These are phyloP conservation scores for Neomorphus geoffroyi DNA, from an alignment of 2,797 vertebrate species.

Conservation along the genomic window DNA sequence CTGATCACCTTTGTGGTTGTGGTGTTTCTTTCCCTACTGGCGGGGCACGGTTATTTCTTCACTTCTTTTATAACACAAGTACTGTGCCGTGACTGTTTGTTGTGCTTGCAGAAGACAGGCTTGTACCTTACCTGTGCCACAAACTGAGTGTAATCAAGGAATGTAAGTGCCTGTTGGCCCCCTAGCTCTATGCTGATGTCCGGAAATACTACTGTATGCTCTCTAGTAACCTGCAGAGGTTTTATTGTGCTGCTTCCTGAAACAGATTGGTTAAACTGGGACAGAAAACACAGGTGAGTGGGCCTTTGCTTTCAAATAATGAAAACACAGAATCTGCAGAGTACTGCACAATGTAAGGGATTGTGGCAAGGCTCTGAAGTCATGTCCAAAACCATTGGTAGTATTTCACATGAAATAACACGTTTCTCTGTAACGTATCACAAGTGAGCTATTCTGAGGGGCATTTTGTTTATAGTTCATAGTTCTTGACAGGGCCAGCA, in stretches of 20 bases:
- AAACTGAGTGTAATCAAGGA: not conserved
- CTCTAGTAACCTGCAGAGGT: not conserved
- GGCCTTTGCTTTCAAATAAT: not conserved
- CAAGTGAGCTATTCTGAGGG: not conserved
- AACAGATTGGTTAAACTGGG: not conserved
- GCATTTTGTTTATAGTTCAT: not conserved
- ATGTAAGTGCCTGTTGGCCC: not conserved
- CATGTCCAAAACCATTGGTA: rapidly evolving
- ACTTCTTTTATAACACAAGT: not conserved
- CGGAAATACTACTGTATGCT: not conserved
- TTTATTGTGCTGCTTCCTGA: not conserved
- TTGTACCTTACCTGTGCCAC: not conserved
- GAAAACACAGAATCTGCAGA: not conserved
- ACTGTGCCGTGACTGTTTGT: not conserved
- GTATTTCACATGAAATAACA: not conserved
- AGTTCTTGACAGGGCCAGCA: not conserved
- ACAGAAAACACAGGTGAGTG: not conserved
- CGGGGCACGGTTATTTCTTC: not conserved
- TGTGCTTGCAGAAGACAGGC: not conserved
- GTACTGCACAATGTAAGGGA: not conserved
- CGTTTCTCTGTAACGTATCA: rapidly evolving
- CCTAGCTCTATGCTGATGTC: not conserved
- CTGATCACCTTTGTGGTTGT: not conserved
- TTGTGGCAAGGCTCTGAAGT: not conserved
- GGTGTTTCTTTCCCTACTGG: not conserved